These are phyloP conservation scores for Geophilus truncorum DNA, from an alignment of 2,888 invertebrate genomes.

Conservation along the genomic window DNA sequence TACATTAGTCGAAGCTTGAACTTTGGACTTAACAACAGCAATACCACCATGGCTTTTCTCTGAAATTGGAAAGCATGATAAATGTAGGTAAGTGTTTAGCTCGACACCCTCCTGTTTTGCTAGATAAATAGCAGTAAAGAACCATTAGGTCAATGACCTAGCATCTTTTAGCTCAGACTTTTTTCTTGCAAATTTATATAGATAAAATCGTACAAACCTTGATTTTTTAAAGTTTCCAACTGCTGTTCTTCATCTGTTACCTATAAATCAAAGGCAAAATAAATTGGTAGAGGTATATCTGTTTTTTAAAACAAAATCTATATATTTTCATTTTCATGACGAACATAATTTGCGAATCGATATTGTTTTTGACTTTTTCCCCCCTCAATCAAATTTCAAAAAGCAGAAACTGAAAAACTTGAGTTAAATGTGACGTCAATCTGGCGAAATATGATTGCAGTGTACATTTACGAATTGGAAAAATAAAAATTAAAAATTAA, in stretches of 20 bases:
- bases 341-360: too few relatives aligned
- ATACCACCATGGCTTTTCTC: neutral
- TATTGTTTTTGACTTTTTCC: too few relatives aligned
- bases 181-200: neutral
- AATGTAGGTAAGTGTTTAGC: neutral
- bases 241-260: slow-evolving; percentile 38
- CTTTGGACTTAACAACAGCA: slow-evolving; percentile 25
- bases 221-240: slow-evolving; percentile 37
- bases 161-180: neutral
- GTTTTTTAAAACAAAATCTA: neutral
- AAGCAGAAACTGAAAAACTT: too few relatives aligned
- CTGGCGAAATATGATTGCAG: too few relatives aligned
- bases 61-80: neutral
- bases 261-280: slow-evolving; percentile 28
- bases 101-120: neutral
- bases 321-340: too few relatives aligned
- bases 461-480: too few relatives aligned
- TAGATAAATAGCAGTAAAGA: neutral
- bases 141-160: neutral
- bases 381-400: too few relatives aligned
- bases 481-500: too few relatives aligned
- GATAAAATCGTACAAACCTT: slow-evolving; percentile 31
- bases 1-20: slow-evolving; percentile 25
- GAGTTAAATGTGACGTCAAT: too few relatives aligned
- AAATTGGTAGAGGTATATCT: neutral